These are phyloP conservation scores for Triplophysa dalaica DNA, from an alignment of 2,113 vertebrate species.

Conservation along the genomic window DNA sequence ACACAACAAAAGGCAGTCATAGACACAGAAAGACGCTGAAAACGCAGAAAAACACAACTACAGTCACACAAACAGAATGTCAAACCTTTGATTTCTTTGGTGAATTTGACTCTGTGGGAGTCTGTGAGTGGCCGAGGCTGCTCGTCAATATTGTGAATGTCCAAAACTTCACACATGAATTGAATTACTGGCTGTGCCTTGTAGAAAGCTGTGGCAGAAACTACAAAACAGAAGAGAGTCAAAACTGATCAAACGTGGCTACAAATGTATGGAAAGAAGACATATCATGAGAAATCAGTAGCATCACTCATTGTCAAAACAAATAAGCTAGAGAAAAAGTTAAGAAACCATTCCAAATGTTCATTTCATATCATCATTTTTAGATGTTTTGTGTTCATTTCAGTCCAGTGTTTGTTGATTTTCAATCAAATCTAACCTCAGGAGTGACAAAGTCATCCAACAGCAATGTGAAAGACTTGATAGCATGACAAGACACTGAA, in stretches of 20 bases:
- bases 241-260: not conserved
- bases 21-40: not conserved
- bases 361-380: no score
- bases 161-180: slow-evolving; percentile 99
- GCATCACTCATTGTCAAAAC: not conserved
- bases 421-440: no score
- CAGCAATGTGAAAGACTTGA: no score
- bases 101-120: slow-evolving; percentile 99
- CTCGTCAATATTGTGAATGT: slow-evolving; percentile 99
- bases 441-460: no score
- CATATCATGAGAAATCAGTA: not conserved
- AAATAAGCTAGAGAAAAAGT: no score
- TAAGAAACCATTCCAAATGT: no score
- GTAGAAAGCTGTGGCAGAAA: slow-evolving; percentile 99
- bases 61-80: not conserved
- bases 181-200: slow-evolving; percentile 99
- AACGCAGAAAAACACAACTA: not conserved
- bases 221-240: slow-evolving; percentile 63
- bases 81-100: slow-evolving; percentile 99
- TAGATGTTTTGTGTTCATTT: no score
- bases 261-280: not conserved
- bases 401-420: no score
- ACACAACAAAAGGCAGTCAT: not conserved
- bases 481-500: no score
- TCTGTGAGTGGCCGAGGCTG: slow-evolving; percentile 97